A percentile compares a stretch with the other conserved stretches of the same genome.
Evolutionary conservation across 2,797 vertebrate genomes (phyloP).

Genomic region (Smutsia temminckii): DNA sequence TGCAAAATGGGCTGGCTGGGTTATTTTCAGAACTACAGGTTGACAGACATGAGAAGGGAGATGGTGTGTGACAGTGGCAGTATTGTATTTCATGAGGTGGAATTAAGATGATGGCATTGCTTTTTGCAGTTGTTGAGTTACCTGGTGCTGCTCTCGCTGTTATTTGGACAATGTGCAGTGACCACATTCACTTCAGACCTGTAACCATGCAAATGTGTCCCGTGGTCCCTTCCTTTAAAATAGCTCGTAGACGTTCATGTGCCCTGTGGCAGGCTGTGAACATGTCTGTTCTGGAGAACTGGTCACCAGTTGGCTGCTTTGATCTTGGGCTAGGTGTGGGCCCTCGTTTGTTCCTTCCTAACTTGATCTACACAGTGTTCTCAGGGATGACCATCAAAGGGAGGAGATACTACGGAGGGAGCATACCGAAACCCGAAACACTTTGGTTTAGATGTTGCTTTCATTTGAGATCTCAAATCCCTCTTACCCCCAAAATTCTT

Average conservation of each 20-base stretch:
- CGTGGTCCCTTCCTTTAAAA: not conserved
- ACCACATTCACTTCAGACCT: not conserved
- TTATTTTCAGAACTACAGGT: not conserved
- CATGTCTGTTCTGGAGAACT: not conserved
- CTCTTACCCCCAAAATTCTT: not conserved
- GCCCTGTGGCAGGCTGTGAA: not conserved
- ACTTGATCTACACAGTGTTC: fast-evolving
- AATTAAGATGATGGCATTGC: fast-evolving
- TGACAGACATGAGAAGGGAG: not conserved
- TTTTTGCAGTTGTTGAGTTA: too few species aligned
- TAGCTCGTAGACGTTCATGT: not conserved
- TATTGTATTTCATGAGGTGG: not conserved
- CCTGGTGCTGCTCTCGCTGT: not conserved
- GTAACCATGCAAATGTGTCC: fast-evolving
- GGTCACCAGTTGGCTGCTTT: too few species aligned
- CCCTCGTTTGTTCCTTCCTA: too few species aligned
- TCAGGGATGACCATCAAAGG: not conserved
- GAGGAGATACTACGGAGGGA: not conserved
- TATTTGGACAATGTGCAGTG: not conserved
- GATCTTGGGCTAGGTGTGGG: not conserved
- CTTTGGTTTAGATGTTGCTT: not conserved
- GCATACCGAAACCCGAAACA: not conserved
- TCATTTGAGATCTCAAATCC: not conserved
- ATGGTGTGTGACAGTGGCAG: not conserved
- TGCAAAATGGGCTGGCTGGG: not conserved